phyloP scores from a whole-genome alignment of 2,797 vertebrate genomes.

The Leptoclinus maculatus region DNA sequence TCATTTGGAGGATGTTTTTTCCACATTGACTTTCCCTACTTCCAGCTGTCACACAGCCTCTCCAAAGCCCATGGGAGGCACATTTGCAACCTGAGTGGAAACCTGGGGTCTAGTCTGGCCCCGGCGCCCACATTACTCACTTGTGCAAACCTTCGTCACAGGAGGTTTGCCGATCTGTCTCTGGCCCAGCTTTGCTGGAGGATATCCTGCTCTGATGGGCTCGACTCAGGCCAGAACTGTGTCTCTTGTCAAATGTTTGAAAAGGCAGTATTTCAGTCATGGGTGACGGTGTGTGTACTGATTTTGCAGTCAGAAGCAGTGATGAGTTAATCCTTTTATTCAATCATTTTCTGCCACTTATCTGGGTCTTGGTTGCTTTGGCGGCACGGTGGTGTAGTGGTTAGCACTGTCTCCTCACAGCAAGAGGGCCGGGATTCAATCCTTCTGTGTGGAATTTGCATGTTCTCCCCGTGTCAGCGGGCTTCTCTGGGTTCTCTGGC shows the following conservation, averaged over 20 bases:
- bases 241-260: constrained; percentile 23
- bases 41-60: constrained; percentile 30
- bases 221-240: background rate
- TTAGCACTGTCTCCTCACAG: no score
- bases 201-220: background rate
- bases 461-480: no score
- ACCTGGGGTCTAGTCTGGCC: constrained; percentile 19
- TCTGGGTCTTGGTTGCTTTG: background rate
- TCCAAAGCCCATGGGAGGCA: constrained; percentile 10
- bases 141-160: constrained; percentile 39
- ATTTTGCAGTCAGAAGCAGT: background rate
- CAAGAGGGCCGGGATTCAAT: no score
- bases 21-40: constrained; percentile 10
- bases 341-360: background rate
- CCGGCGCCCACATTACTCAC: constrained; percentile 35
- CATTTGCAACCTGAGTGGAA: constrained; percentile 43
- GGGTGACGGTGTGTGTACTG: background rate
- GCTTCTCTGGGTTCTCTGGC: no score
- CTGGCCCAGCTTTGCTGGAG: background rate
- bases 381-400: no score
- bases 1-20: constrained; percentile 14
- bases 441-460: no score
- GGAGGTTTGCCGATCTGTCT: constrained; percentile 35
- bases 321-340: background rate
- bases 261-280: constrained; percentile 7